Conservation (phyloP, 92 coral and sea anemone species). For the Galaxea fascicularis region DNA sequence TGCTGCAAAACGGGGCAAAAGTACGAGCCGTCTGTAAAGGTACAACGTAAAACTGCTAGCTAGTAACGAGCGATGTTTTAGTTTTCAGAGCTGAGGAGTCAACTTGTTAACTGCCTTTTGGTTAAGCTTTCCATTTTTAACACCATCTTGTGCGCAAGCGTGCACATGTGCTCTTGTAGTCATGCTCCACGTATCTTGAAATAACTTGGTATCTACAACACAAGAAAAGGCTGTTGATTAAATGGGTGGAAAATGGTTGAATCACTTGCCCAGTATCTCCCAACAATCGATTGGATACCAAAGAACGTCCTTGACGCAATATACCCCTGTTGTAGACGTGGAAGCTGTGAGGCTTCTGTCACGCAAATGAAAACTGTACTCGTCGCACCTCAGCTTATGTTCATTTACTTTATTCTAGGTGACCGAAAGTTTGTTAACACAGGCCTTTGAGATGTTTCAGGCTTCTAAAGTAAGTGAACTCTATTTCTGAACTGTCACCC, state of each 20-base stretch:
- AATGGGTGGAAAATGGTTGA: no score
- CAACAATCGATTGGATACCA: no score
- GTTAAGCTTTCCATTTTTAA: no score
- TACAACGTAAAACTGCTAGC: background rate
- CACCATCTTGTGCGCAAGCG: no score
- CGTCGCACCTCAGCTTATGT: background rate
- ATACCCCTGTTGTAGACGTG: background rate
- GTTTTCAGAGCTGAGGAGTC: no score
- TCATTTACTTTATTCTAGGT: constrained; percentile 45
- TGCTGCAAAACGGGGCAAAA: constrained; percentile 94
- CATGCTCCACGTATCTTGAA: no score
- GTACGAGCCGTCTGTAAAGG: constrained; percentile 81
- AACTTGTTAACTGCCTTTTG: no score
- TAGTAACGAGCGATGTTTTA: no score
- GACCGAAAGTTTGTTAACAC: constrained; percentile 77
- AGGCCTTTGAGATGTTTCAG: constrained; percentile 75
- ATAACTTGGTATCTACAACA: no score
- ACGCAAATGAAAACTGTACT: background rate
- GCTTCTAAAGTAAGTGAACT: constrained; percentile 67
- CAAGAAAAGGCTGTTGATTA: no score
- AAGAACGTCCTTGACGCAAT: background rate
- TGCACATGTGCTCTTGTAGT: no score
- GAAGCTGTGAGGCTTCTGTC: background rate
- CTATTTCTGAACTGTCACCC: background rate
- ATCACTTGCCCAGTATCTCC: no score